Percentiles rank a stretch among this genome's conserved stretches.
phyloP scores from a whole-genome alignment of 2,888 invertebrate species.

The Campoplex nolae region DNA sequence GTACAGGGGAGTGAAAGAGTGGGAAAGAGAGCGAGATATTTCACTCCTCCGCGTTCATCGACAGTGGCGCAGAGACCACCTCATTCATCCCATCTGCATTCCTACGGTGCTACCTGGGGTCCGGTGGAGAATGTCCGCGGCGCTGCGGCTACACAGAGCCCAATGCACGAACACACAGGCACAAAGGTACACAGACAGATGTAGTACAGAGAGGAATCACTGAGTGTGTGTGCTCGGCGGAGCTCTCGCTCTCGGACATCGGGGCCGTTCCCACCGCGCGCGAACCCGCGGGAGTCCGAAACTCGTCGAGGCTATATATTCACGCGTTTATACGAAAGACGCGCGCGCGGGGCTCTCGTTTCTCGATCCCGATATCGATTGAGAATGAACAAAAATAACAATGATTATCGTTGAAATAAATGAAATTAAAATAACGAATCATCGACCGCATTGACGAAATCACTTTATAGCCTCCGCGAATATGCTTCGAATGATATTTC shows the following conservation, averaged over 20 bases:
- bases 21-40: conserved; percentile 64
- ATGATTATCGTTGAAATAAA: neutral
- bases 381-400: neutral
- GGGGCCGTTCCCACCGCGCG: conserved; percentile 68
- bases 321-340: conserved; percentile 26
- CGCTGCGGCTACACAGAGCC: conserved; percentile 55
- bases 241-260: conserved; percentile 62
- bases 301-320: conserved; percentile 50
- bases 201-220: neutral
- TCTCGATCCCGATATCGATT: conserved; percentile 5
- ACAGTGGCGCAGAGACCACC: conserved; percentile 81
- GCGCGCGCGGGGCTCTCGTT: too few relatives aligned
- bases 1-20: conserved; percentile 32
- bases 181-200: neutral
- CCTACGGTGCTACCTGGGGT: conserved; percentile 82
- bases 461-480: too few relatives aligned
- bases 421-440: neutral
- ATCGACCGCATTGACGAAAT: too few relatives aligned
- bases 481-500: too few relatives aligned
- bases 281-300: conserved; percentile 56
- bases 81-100: conserved; percentile 84
- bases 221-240: conserved; percentile 44
- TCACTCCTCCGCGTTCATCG: conserved; percentile 71
- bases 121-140: conserved; percentile 80
- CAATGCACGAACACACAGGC: neutral